Evolutionary conservation across 2,113 vertebrate species (phyloP).

Genomic region (Poicephalus meyeri): DNA sequence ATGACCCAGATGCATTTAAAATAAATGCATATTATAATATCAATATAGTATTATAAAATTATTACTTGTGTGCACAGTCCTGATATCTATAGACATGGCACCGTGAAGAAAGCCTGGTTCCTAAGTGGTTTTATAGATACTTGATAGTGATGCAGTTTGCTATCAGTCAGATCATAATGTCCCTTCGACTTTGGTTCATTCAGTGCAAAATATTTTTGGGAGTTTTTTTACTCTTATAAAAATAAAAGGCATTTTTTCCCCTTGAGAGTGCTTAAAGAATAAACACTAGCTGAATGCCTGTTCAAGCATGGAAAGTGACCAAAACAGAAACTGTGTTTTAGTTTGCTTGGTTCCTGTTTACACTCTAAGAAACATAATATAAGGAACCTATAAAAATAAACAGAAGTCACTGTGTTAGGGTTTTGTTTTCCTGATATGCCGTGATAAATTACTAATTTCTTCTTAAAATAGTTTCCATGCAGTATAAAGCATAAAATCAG

Average conservation of each 20-base stretch:
- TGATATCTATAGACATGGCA: slow-evolving; percentile 70
- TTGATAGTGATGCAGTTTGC: slow-evolving; percentile 66
- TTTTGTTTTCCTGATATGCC: slow-evolving; percentile 72
- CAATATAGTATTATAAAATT: slow-evolving; percentile 75
- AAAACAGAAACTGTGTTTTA: slow-evolving; percentile 46
- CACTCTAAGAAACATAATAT: slow-evolving; percentile 72
- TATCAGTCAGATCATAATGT: slow-evolving; percentile 64
- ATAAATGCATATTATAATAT: slow-evolving; percentile 79
- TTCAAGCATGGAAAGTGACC: slow-evolving; percentile 68
- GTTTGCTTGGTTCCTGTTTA: slow-evolving; percentile 65
- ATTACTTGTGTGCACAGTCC: slow-evolving; percentile 78
- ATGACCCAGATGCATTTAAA: slow-evolving; percentile 77
- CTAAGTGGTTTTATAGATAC: slow-evolving; percentile 65
- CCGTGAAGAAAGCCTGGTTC: slow-evolving; percentile 67
- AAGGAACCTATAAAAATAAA: slow-evolving; percentile 77
- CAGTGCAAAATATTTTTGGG: slow-evolving; percentile 80
- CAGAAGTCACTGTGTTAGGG: slow-evolving; percentile 73
- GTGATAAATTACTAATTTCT: slow-evolving; percentile 75
- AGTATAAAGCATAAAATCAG: slow-evolving; percentile 79
- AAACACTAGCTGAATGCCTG: slow-evolving; percentile 69
- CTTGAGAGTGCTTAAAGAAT: slow-evolving; percentile 75
- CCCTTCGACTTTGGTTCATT: slow-evolving; percentile 82
- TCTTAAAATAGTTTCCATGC: slow-evolving; percentile 79
- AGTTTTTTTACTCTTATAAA: slow-evolving; percentile 77
- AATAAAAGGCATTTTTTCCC: slow-evolving; percentile 76